Base-by-base conservation (phyloP, 2,888 invertebrate genomes). In the Stenoptilia bipunctidactyla region DNA sequence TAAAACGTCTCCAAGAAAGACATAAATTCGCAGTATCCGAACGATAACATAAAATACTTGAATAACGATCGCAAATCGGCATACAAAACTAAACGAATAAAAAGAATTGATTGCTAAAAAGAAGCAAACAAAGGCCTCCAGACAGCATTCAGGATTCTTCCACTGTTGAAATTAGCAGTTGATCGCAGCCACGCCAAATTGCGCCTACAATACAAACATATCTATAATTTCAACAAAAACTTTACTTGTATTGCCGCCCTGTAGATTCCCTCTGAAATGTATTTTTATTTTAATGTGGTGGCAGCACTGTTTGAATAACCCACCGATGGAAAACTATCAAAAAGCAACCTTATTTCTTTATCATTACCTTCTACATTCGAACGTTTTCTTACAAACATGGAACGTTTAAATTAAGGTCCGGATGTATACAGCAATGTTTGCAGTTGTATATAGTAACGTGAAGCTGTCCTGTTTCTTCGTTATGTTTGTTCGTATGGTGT, bases 241-340 rank as follows among this genome's bases (percentile, higher is more conserved):
- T 76, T 77, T 73, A 74, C 75, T 80, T 71, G 74, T 74, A 72
- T 60, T 63, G 45, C 60, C 69, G 67, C 65, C 45, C 60, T 69
- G 68, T 71, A 74, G 75, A 80, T 80, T 79, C 77, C 75, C 75
- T 64, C 71, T 64, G 74, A 82, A 83, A 80, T 80, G 70, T 80
- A 80, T 77, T 82, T 82, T 82, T 82, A 82, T 82, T 80, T 79
- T 70, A 67, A 48, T 47, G 46, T 52, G 49, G 51, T 58, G 49
- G 51, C 58, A 66, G 62, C 63, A 49, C 54, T 47, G 41, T 34
- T 41, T 45, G 38, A 39, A 40, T 61, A 70, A 71, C 62, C 52
- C 45, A 52, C 54, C 43, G 36, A 40, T 35, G 37, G 9, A 2
- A 1, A 6, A 13, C 49, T 53, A 15, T 1, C 40, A 0, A 65